Evolutionary conservation across 2,888 invertebrate species (phyloP).

Genomic region (Hirtodrosophila confusa): DNA sequence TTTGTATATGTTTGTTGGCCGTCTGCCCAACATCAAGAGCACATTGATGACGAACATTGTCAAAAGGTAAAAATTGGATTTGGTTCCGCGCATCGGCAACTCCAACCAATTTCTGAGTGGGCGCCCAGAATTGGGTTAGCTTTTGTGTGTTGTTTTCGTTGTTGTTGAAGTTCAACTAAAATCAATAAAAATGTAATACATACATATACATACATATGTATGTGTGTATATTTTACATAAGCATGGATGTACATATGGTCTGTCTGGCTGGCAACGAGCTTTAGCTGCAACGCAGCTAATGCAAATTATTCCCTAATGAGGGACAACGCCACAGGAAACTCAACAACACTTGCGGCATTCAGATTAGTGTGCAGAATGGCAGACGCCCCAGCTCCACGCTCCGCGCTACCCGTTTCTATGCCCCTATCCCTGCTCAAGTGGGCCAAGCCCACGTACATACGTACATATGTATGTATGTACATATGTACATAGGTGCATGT

Average conservation of each 20-base stretch:
- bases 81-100: slow-evolving; percentile 17
- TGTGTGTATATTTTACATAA: neutral
- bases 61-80: slow-evolving; percentile 56
- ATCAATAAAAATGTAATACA: slow-evolving; percentile 54
- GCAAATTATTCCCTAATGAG: slow-evolving; percentile 74
- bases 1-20: slow-evolving; percentile 43
- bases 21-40: slow-evolving; percentile 58
- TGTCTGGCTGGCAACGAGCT: slow-evolving; percentile 19
- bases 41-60: slow-evolving; percentile 45
- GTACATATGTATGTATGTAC: slow-evolving; percentile 26
- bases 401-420: neutral
- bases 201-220: slow-evolving; percentile 2
- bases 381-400: slow-evolving; percentile 24
- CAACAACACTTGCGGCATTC: slow-evolving; percentile 75
- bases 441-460: slow-evolving; percentile 40
- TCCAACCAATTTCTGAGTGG: slow-evolving; percentile 58
- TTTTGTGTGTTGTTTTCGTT: slow-evolving; percentile 33
- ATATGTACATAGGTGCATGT: slow-evolving; percentile 57
- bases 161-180: slow-evolving; percentile 64
- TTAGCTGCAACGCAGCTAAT: slow-evolving; percentile 48
- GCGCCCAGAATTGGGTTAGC: slow-evolving; percentile 68
- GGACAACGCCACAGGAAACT: slow-evolving; percentile 67
- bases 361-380: slow-evolving; percentile 59
- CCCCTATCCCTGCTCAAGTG: slow-evolving; percentile 61
- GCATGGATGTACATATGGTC: neutral